Evolutionary conservation across 2,888 invertebrate genomes (phyloP), one percentile per base, ranked within the genome.

Genomic region (Drosophila subsilvestris): DNA sequence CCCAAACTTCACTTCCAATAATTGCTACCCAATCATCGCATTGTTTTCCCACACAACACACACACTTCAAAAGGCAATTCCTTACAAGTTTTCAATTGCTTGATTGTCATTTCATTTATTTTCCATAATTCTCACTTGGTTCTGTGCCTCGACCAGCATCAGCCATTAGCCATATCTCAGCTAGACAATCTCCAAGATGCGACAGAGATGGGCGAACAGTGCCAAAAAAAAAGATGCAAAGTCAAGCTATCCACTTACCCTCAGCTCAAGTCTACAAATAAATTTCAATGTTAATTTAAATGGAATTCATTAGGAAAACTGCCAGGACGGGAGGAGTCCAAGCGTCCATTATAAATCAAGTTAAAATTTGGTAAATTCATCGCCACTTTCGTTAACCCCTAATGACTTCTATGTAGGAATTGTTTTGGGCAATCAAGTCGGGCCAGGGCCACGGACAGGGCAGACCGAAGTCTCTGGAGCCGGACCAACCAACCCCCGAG

Each of bases 301-400:
- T 88, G 74, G 73, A 88, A 76, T 83, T 79, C 86, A 84, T 83
- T 70, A 60, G 56, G 49, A 65, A 49, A 42, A 18, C 42, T 27
- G 43, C 20, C 17, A 27, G 61, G 42, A 27, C 37, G n/a, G 37
- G 43, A 42, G 44, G 43, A 25, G 56, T 62, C 60, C 42, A 58
- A 49, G 45, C 80, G 76, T 83, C 79, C 71, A 79, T 83, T 90
- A 90, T 91, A 90, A 90, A 91, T 90, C 91, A 90, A 89, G 86
- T 81, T 79, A 76, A 85, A 88, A 79, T 89, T 85, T 86, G 32
- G 77, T 76, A 89, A 91, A 92, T 91, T 91, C 91, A 90, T 91
- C 91, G 92, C 91, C 91, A 91, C 90, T 91, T 89, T 92, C 83
- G 90, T 90, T 66, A 87, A 91, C 88, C 90, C 90, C 90, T 90